Percentiles rank a stretch among this genome's conserved stretches.
Conservation (phyloP, 2,797 vertebrate genomes). For the Huso huso region DNA sequence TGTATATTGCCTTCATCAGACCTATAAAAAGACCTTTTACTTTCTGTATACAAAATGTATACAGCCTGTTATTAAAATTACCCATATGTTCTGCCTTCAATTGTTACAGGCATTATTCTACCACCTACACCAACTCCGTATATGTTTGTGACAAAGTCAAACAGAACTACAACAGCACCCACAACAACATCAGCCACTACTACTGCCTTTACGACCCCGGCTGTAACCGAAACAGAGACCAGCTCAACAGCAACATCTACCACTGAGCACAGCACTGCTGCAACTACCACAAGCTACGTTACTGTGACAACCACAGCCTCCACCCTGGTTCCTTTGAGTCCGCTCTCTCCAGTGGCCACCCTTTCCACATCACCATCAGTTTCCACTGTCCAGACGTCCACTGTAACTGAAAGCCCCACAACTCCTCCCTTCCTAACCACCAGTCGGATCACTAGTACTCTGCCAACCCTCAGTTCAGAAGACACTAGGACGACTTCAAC, state of each 20-base stretch:
- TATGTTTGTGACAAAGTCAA: conserved; percentile 57
- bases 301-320: conserved; percentile 25
- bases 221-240: conserved; percentile 23
- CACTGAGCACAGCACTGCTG: conserved; percentile 23
- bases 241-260: conserved; percentile 19
- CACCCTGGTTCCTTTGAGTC: conserved; percentile 24
- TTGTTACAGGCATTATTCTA: conserved; percentile 49
- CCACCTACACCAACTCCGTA: conserved; percentile 61
- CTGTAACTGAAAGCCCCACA: conserved; percentile 18
- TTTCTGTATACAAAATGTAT: too few species aligned
- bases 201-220: conserved; percentile 28
- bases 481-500: conserved; percentile 11
- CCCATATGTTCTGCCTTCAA: too few species aligned
- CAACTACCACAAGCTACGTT: conserved; percentile 19
- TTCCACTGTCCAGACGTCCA: conserved; percentile 12
- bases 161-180: conserved; percentile 49
- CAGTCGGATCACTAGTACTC: conserved; percentile 9
- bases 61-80: too few species aligned
- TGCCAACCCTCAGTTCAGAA: conserved; percentile 14
- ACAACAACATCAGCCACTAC: conserved; percentile 24
- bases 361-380: conserved; percentile 15
- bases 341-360: conserved; percentile 30
- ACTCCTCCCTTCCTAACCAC: conserved; percentile 19
- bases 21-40: too few species aligned
- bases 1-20: too few species aligned